Percentiles rank a stretch among this genome's conserved stretches.
These are phyloP conservation scores for Gymnothorax reevesii DNA, from an alignment of 2,797 vertebrate genomes.

Conservation along the genomic window DNA sequence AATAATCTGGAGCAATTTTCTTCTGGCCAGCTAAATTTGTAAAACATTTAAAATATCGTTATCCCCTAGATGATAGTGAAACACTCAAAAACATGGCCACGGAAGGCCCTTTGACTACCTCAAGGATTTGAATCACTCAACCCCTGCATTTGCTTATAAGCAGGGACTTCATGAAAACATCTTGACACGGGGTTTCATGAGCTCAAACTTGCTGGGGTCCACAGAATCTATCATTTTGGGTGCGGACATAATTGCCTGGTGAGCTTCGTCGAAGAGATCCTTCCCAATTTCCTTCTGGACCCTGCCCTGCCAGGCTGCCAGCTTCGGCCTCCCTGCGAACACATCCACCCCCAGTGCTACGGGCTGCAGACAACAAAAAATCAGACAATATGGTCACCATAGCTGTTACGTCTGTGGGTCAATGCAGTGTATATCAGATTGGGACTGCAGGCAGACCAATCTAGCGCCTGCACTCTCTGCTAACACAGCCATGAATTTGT, in stretches of 20 bases:
- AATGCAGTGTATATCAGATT: neutral
- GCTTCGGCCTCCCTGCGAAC: slow-evolving; percentile 66
- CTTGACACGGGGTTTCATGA: slow-evolving; percentile 43
- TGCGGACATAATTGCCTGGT: slow-evolving; percentile 58
- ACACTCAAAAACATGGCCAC: neutral
- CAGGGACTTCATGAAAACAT: slow-evolving; percentile 41
- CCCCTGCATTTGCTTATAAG: neutral
- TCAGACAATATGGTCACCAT: neutral
- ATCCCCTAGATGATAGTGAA: neutral
- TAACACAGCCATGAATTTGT: too few relatives aligned
- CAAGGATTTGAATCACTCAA: neutral
- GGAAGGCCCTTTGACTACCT: neutral
- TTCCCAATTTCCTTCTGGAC: slow-evolving; percentile 73
- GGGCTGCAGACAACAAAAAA: slow-evolving; percentile 61
- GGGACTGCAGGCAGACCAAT: too few relatives aligned
- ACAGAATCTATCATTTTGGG: slow-evolving; percentile 36
- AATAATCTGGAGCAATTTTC: neutral
- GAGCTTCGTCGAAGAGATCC: slow-evolving; percentile 77
- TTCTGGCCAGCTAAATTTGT: neutral
- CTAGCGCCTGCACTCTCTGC: too few relatives aligned
- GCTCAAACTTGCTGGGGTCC: slow-evolving; percentile 41
- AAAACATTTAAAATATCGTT: neutral
- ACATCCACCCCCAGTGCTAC: slow-evolving; percentile 67
- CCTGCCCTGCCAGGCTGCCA: slow-evolving; percentile 72
- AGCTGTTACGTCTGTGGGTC: neutral